Conservation (phyloP, 2,797 vertebrate species). For the Xenops minutus region DNA sequence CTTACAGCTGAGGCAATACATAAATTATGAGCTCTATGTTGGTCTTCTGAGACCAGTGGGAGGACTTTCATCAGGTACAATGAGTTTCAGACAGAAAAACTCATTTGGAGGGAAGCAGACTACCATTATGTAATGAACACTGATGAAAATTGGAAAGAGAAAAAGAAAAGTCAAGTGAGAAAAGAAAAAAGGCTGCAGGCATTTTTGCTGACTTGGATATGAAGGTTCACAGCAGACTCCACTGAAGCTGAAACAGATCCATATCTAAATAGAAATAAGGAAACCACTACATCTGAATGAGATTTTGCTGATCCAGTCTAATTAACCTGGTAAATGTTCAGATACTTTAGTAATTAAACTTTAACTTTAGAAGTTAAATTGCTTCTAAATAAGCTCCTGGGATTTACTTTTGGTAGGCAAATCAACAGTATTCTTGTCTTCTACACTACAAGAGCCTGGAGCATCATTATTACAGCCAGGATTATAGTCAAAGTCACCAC, state of each 20-base stretch:
- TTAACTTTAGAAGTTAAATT: slow-evolving; percentile 39
- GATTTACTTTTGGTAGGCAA: slow-evolving; percentile 12
- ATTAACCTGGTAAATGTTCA: slow-evolving; percentile 44
- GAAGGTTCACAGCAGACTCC: slow-evolving; percentile 1
- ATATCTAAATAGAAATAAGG: slow-evolving; percentile 46
- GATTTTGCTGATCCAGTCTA: slow-evolving; percentile 55
- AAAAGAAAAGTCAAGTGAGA: background rate
- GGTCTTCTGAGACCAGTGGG: background rate
- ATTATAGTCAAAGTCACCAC: background rate
- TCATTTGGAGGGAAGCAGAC: background rate
- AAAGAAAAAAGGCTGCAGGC: background rate
- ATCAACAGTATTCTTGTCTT: background rate
- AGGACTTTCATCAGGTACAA: background rate
- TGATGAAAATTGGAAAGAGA: background rate
- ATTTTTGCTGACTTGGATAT: slow-evolving; percentile 20
- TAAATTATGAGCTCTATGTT: background rate
- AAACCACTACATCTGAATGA: slow-evolving; percentile 35
- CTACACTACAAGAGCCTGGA: background rate
- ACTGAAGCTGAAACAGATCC: background rate
- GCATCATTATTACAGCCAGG: background rate
- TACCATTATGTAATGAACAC: background rate
- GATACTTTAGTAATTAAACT: slow-evolving; percentile 43
- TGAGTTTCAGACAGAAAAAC: background rate
- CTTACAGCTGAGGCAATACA: background rate
- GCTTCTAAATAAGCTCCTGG: slow-evolving; percentile 20